Conservation (phyloP, 2,113 vertebrate species). For the Paramormyrops kingsleyae region DNA sequence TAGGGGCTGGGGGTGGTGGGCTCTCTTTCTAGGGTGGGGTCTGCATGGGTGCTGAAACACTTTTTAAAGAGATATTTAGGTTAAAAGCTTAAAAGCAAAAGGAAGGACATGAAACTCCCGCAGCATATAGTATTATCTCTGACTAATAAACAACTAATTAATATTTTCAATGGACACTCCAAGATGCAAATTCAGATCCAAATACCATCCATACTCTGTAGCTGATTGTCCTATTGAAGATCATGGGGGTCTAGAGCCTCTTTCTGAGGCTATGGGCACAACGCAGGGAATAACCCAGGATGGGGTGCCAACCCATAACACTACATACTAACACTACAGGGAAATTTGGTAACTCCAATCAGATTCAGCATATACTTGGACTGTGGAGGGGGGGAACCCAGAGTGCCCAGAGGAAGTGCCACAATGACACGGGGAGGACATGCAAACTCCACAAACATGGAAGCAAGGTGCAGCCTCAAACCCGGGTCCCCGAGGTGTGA, state of each 20-base stretch:
- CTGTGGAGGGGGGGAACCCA: neutral
- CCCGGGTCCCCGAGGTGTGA: neutral
- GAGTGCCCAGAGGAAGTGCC: neutral
- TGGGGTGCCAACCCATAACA: neutral
- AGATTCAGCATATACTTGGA: neutral
- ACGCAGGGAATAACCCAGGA: neutral
- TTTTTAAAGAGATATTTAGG: neutral
- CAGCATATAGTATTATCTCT: neutral
- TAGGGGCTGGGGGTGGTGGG: neutral
- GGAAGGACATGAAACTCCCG: neutral
- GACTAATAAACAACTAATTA: neutral
- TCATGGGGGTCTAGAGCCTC: neutral
- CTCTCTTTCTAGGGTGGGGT: neutral
- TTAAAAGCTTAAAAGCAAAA: neutral
- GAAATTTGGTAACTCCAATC: neutral
- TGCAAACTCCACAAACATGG: neutral
- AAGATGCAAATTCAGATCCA: neutral
- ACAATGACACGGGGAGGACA: neutral
- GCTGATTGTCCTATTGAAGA: neutral
- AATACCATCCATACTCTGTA: neutral
- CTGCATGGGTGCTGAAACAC: neutral
- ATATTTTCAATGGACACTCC: neutral
- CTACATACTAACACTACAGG: neutral
- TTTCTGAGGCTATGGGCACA: neutral
- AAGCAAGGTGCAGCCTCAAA: neutral